Evolutionary conservation across 2,113 vertebrate genomes (phyloP).

Genomic region (Centropus unirufus): DNA sequence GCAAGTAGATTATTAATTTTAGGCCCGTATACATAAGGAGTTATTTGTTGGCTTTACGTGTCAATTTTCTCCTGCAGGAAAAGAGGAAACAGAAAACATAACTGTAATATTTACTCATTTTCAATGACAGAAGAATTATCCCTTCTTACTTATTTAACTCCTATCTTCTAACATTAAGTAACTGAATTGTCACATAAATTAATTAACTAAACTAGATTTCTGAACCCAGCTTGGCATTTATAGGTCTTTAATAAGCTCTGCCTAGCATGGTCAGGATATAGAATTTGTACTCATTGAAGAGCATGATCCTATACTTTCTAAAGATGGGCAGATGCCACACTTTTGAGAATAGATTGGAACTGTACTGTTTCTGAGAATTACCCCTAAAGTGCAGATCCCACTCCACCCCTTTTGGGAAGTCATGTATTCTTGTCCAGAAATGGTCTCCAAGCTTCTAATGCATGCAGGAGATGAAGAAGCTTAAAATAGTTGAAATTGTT

Average conservation of each 20-base stretch:
- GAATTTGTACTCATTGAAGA: not conserved
- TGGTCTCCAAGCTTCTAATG: not conserved
- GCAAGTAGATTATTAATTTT: not conserved
- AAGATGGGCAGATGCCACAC: not conserved
- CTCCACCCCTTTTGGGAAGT: not conserved
- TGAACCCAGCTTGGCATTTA: not conserved
- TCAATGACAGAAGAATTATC: not conserved
- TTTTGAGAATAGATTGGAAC: not conserved
- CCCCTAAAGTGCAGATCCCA: not conserved
- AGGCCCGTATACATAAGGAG: not conserved
- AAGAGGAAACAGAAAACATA: not conserved
- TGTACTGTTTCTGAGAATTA: not conserved
- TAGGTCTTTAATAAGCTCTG: not conserved
- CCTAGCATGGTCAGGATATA: not conserved
- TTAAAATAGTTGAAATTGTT: not conserved
- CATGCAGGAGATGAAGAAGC: not conserved
- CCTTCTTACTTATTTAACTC: not conserved
- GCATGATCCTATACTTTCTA: not conserved
- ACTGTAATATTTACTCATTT: not conserved
- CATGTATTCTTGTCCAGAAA: not conserved
- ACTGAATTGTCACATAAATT: not conserved
- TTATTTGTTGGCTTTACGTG: not conserved
- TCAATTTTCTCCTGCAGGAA: not conserved
- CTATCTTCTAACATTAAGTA: not conserved
- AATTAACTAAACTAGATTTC: not conserved